These are phyloP conservation scores for Drosophila vallismaia DNA, from an alignment of 2,888 invertebrate species.

Conservation along the genomic window DNA sequence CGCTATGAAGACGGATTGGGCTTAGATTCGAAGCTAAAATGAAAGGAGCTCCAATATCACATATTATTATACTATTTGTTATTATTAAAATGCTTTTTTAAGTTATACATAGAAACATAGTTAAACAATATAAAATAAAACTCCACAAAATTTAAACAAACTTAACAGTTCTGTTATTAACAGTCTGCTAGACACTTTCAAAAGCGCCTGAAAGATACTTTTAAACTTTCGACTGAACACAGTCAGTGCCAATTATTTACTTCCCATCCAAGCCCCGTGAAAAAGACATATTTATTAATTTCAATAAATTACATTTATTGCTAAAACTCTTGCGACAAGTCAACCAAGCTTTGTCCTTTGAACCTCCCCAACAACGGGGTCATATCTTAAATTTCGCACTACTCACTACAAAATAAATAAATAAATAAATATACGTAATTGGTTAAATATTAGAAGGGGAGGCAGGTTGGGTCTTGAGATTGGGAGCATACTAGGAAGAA, in stretches of 20 bases:
- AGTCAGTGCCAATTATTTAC: background rate
- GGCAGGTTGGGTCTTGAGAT: slow-evolving; percentile 44
- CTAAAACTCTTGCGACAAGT: slow-evolving; percentile 50
- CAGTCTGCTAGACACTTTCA: background rate
- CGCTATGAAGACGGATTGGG: too few species aligned
- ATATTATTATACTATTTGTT: background rate
- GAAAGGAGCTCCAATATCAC: too few species aligned
- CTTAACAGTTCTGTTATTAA: slow-evolving; percentile 3
- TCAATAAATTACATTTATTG: slow-evolving; percentile 65
- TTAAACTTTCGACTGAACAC: background rate
- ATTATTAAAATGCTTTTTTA: background rate
- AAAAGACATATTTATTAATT: slow-evolving; percentile 3
- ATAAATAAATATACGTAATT: slow-evolving; percentile 48
- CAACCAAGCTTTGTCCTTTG: slow-evolving; percentile 22
- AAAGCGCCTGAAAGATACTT: slow-evolving; percentile 55
- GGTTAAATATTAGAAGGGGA: slow-evolving; percentile 50
- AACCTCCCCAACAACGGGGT: slow-evolving; percentile 48
- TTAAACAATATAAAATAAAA: too few species aligned
- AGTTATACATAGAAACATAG: too few species aligned
- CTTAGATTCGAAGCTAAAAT: too few species aligned
- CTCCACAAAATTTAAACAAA: background rate
- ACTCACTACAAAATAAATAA: slow-evolving; percentile 67
- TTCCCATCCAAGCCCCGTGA: background rate
- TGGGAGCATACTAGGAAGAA: slow-evolving; percentile 49
- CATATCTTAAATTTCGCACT: slow-evolving; percentile 32